These are phyloP conservation scores for Medauroidea extradentata DNA, from an alignment of 1,140 invertebrate genomes.

Conservation along the genomic window DNA sequence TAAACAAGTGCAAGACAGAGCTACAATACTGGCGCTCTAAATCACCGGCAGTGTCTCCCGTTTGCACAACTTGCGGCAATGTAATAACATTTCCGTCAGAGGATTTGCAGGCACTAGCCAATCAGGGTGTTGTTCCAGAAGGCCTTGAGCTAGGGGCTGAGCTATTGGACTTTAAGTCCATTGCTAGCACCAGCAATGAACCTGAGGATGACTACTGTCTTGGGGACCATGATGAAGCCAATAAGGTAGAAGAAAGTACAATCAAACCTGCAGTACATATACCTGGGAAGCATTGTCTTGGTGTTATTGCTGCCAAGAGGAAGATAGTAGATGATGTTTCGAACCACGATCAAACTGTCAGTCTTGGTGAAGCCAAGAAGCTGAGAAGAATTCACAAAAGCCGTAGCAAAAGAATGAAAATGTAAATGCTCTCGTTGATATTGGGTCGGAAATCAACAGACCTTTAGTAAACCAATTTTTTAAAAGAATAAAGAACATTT, in stretches of 20 bases:
- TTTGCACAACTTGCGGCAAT: slow-evolving; percentile 48
- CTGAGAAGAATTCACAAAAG: not conserved
- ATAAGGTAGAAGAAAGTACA: not conserved
- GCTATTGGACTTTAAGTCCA: not conserved
- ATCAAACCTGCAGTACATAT: not conserved
- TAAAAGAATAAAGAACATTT: too few relatives aligned
- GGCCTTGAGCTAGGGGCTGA: slow-evolving; percentile 20
- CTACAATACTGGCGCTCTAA: slow-evolving; percentile 85
- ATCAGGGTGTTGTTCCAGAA: slow-evolving; percentile 56
- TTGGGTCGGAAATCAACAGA: too few relatives aligned
- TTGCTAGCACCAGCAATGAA: not conserved
- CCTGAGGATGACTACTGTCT: not conserved
- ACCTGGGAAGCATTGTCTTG: not conserved
- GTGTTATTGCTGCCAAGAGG: not conserved
- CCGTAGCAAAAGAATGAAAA: not conserved
- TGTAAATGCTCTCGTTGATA: too few relatives aligned
- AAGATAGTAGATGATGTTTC: not conserved
- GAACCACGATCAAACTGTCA: not conserved
- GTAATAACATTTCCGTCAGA: slow-evolving; percentile 44
- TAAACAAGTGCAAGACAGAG: slow-evolving; percentile 87
- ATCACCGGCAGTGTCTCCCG: slow-evolving; percentile 63
- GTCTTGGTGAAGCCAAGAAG: not conserved
- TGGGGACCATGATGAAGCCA: not conserved
- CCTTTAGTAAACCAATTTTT: too few relatives aligned
- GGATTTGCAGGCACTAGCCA: slow-evolving; percentile 54